Base-by-base conservation (phyloP, 2,888 invertebrate species). In the Epinotia demarniana region DNA sequence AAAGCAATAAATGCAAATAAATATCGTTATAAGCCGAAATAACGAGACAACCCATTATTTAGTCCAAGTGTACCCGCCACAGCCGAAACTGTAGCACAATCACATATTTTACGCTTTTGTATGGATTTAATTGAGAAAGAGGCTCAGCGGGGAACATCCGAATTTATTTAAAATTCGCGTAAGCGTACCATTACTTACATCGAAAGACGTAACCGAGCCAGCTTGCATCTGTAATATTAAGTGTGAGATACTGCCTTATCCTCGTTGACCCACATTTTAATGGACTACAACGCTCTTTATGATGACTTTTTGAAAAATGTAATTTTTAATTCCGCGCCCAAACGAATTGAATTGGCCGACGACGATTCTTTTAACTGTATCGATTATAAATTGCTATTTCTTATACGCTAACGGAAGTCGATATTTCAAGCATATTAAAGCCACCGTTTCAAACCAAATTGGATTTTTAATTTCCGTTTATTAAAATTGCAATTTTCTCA, bases 221-320 rank as follows among this genome's bases (percentile, higher is more conserved):
- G 83, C 82, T 86, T 82, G 84, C 88, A 86, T 89, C 88, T 87
- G 91, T 87, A 92, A 92, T 92, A 91, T 92, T 91, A 92, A 91
- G 90, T 89, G 90, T 92, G 92, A 93, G 90, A 92, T 93, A 93
- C 90, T 86, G 84, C 92, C 91, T 90, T 90, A 87, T 90, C 85
- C 87, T 85, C 79, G 86, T 79, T 92, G 93, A 93, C 94, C 93
- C 89, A 93, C 90, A 93, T 93, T 89, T 86, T 89, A 89, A 89
- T 88, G 87, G 89, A 83, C 84, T 83, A 86, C 87, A 84, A 84
- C 87, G 88, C 86, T 89, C 89, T 93, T 93, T 93, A 93, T 91
- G 92, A 93, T 90, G 92, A 93, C 93, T 92, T 93, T 92, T 92
- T 93, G 94, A 94, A 91, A 93, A 92, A 93, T 93, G 91, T 88